phyloP scores from a whole-genome alignment of 1,140 invertebrate species.

The Helicoverpa zea region DNA sequence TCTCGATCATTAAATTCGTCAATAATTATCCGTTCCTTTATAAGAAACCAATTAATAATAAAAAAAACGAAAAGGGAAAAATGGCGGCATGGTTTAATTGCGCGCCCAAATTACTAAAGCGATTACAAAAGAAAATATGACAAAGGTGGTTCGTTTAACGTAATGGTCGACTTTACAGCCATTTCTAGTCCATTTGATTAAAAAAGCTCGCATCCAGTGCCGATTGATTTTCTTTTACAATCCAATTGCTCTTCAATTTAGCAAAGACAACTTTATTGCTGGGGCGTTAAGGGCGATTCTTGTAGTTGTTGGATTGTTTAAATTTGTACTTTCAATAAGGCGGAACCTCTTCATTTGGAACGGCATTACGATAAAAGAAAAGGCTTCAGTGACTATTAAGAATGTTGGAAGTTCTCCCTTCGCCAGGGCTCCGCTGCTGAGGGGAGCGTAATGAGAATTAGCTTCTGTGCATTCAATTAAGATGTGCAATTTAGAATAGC shows the following conservation, averaged over 20 bases:
- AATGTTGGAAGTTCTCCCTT: slow-evolving; percentile 55
- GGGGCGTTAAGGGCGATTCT: slow-evolving; percentile 25
- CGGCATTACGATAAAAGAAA: slow-evolving; percentile 68
- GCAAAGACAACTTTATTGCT: slow-evolving; percentile 42
- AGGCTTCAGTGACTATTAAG: slow-evolving; percentile 63
- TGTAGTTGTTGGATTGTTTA: slow-evolving; percentile 9
- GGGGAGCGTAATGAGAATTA: slow-evolving; percentile 24
- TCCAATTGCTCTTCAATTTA: slow-evolving; percentile 53
- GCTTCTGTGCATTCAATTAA: background rate
- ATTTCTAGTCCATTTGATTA: slow-evolving; percentile 77
- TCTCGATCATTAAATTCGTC: slow-evolving; percentile 36
- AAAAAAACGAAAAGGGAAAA: slow-evolving; percentile 51
- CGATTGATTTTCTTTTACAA: slow-evolving; percentile 77
- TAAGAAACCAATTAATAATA: slow-evolving; percentile 59
- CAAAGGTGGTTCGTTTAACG: slow-evolving; percentile 77
- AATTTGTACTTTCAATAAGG: slow-evolving; percentile 53
- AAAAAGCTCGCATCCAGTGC: slow-evolving; percentile 69
- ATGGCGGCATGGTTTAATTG: slow-evolving; percentile 67
- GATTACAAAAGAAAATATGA: slow-evolving; percentile 79
- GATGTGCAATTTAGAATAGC: too few relatives aligned
- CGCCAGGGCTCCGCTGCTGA: background rate
- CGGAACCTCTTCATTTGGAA: slow-evolving; percentile 67
- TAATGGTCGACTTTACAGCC: slow-evolving; percentile 74
- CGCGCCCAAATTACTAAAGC: slow-evolving; percentile 64
- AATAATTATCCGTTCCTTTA: slow-evolving; percentile 43